Base-by-base conservation (phyloP, 64 coral and sea anemone genomes). In the Montipora sp. region DNA sequence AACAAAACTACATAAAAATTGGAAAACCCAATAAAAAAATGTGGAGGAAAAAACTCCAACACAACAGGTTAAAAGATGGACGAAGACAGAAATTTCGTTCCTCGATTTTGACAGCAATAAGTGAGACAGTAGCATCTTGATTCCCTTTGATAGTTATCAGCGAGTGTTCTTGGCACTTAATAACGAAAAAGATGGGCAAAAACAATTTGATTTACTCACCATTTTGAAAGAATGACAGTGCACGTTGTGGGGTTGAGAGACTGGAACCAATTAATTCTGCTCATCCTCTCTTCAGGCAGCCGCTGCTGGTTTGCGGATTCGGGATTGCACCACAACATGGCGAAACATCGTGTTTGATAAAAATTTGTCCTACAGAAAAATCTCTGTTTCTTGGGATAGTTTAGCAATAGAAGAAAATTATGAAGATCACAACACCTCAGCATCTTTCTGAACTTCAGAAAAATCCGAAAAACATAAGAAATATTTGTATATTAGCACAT, bases 401-500 rank as follows among this genome's bases (percentile, higher is more conserved):
- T 51, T 5, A 63, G 14, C 12, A 67, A 58, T n/a, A 50, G 53
- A 19, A 0, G 57, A 15, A 57, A 91, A 83, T 77, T 13, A 99
- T 99, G 94, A 99, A 84, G 50, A 92, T 60, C 11, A 75, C 92
- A n/a, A 82, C 94, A 46, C 48, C 79, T 12, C 77, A 99, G 20
- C 55, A 87, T 48, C 80, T 99, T 63, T 89, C 84, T 57, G 51
- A 94, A 61, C 94, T 99, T 45, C 98, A 99, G 59, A 94, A 91
- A 78, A 95, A 96, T 89, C 94, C 98, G 78, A 94, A 99, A 55
- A 96, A 90, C 77, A 99, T 99, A 13, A 99, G 98, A 74, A 99
- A 99, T 90, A 99, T 99, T 48, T 99, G 98, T 92, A 99, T 99
- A 76, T 90, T 99, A 77, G 98, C 98, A 16, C 98, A 99, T 66